Evolutionary conservation across 1,140 invertebrate genomes (phyloP).

Genomic region (Eumeta japonica): DNA sequence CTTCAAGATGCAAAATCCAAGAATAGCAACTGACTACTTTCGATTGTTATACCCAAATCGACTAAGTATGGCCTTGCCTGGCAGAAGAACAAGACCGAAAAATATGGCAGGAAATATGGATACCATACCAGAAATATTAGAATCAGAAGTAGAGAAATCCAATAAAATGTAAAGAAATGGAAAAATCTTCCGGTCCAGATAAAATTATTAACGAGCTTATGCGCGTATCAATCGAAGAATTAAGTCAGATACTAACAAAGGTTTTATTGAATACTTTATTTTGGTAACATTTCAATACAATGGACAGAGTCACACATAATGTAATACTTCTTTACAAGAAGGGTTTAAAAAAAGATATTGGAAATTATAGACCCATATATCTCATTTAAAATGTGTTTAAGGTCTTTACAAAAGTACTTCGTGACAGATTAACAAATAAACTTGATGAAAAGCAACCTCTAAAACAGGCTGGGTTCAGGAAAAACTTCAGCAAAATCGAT

Average conservation of each 20-base stretch:
- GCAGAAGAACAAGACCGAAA: no score
- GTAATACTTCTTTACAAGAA: constrained; percentile 7
- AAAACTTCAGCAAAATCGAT: no score
- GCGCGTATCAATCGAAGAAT: background rate
- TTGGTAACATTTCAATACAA: background rate
- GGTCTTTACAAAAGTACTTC: constrained; percentile 1
- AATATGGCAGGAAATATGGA: no score
- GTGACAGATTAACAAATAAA: background rate
- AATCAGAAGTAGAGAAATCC: background rate
- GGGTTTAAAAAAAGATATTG: background rate
- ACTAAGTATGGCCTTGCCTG: no score
- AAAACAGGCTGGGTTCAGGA: no score
- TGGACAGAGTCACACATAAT: constrained; percentile 6
- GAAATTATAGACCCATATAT: constrained; percentile 2
- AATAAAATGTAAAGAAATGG: background rate
- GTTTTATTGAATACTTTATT: background rate
- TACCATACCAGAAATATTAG: constrained; percentile 9
- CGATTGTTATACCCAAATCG: no score
- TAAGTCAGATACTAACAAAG: background rate
- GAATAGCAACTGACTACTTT: no score
- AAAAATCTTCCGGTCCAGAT: no score
- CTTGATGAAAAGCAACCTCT: constrained; percentile 4
- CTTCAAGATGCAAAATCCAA: no score
- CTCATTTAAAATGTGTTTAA: constrained; percentile 3
- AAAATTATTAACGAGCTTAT: constrained; percentile 1